Evolutionary conservation across 2,113 vertebrate species (phyloP), one percentile per base, ranked within the genome.

Genomic region (Cyanocitta stelleri): DNA sequence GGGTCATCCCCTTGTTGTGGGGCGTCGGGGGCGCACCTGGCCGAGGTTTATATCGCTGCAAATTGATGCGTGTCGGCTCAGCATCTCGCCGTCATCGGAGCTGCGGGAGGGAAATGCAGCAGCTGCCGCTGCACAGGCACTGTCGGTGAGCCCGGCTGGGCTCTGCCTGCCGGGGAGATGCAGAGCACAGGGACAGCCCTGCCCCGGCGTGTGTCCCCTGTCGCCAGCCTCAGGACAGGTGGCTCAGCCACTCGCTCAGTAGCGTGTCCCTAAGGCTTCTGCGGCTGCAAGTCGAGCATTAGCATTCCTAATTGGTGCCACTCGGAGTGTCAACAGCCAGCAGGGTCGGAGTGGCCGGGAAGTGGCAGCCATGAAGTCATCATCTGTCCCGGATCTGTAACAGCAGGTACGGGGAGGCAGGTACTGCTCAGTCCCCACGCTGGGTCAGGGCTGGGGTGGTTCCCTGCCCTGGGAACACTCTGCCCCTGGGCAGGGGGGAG

Each of bases 331-430:
- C 1, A 2, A 2, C n/a, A 16, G 10, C 37, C 63, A 1, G 73
- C 3, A 4, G 54, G 83, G 59, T 10, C 3, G 2, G 37, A 52
- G 71, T 0, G 3, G 44, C 63, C 54, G 93, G 52, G 74, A 39
- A 51, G 80, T 6, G 32, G 48, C 69, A 59, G 73, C 58, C 3
- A 1, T 2, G 21, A 32, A 37, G 48, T 13, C 33, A 1, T 55
- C 22, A 0, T 8, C 85, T 9, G 69, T 35, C 52, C 80, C 1
- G 2, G 63, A 8, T 26, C 68, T 0, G 0, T 11, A 1, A 2
- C 9, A 39, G 68, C 55, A 5, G 41, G 1, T 2, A 0, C 7
- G 2, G 63, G 48, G 64, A 29, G 51, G 44, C 87, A 35, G 48
- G 56, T 5, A 5, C 44, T 0, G 30, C 88, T 55, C 68, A 5